Evolutionary conservation across 1,140 invertebrate species (phyloP).

Genomic region (Anadara kagoshimensis): DNA sequence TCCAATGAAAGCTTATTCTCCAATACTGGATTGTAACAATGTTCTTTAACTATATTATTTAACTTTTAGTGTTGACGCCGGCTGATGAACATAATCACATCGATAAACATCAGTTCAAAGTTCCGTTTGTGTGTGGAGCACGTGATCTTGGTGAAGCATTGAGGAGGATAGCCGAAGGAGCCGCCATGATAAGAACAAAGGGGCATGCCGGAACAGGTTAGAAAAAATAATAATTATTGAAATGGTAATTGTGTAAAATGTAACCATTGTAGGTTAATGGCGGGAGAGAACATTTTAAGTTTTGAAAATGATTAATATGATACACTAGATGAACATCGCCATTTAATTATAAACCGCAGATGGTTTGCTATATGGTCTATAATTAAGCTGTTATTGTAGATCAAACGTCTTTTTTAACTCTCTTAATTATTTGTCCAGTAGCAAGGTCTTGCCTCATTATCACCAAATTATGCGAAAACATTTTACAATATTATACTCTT

Average conservation of each 20-base stretch:
- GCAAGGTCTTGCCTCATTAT: no score
- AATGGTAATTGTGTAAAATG: not conserved
- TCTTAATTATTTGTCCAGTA: no score
- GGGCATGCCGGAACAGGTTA: slow-evolving; percentile 69
- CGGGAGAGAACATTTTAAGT: not conserved
- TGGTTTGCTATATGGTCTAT: no score
- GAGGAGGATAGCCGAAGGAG: slow-evolving; percentile 64
- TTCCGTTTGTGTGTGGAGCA: slow-evolving; percentile 68
- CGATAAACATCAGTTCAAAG: slow-evolving; percentile 65
- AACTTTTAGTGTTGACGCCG: slow-evolving; percentile 60
- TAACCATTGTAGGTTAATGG: not conserved
- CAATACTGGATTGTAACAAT: not conserved
- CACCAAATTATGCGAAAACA: no score
- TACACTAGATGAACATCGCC: no score
- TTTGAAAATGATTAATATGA: no score
- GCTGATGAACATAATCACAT: slow-evolving; percentile 68
- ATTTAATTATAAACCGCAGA: no score
- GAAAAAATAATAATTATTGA: not conserved
- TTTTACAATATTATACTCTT: no score
- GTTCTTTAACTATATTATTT: slow-evolving; percentile 1
- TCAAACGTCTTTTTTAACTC: no score
- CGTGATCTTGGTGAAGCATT: slow-evolving; percentile 64
- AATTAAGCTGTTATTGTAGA: no score
- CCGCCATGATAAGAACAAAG: slow-evolving; percentile 70
- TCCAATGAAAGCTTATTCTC: no score